Conservation (phyloP, 2,797 vertebrate species). For the Cossypha dichroa region DNA sequence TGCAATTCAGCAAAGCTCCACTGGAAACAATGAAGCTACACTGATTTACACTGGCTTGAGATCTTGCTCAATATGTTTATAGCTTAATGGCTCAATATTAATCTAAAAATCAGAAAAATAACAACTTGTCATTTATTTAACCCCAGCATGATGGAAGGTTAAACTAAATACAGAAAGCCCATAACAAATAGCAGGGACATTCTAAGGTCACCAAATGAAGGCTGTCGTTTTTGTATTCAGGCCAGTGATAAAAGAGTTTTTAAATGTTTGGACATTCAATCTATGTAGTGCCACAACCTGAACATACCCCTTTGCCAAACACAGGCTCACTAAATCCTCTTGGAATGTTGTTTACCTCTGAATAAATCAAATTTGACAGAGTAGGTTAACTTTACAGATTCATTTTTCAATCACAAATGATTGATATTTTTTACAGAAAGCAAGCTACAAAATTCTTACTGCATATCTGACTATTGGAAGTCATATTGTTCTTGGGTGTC, state of each 20-base stretch:
- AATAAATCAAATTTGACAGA: slow-evolving; percentile 82
- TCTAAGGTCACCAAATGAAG: slow-evolving; percentile 77
- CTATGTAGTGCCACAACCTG: slow-evolving; percentile 76
- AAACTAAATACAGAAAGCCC: slow-evolving; percentile 72
- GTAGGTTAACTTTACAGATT: slow-evolving; percentile 80
- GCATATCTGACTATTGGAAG: slow-evolving; percentile 63
- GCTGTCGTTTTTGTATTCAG: slow-evolving; percentile 79
- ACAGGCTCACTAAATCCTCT: slow-evolving; percentile 79
- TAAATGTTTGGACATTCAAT: slow-evolving; percentile 81
- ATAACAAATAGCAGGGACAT: slow-evolving; percentile 77
- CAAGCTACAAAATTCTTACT: slow-evolving; percentile 76
- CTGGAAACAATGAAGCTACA: slow-evolving; percentile 34
- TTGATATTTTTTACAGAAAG: slow-evolving; percentile 78
- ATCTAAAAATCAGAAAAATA: slow-evolving; percentile 76
- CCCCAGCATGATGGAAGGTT: slow-evolving; percentile 72
- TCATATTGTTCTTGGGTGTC: slow-evolving; percentile 73
- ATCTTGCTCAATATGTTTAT: slow-evolving; percentile 72
- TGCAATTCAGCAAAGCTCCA: slow-evolving; percentile 9
- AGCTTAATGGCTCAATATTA: slow-evolving; percentile 70
- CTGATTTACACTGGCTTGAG: slow-evolving; percentile 58
- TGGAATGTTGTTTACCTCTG: slow-evolving; percentile 82
- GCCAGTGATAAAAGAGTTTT: slow-evolving; percentile 77
- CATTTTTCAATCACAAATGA: slow-evolving; percentile 79
- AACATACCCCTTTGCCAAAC: slow-evolving; percentile 79
- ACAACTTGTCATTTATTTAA: slow-evolving; percentile 78